A percentile compares a stretch with the other conserved stretches of the same genome.
Evolutionary conservation across 2,797 vertebrate genomes (phyloP).

Genomic region (Acipenser oxyrinchus): DNA sequence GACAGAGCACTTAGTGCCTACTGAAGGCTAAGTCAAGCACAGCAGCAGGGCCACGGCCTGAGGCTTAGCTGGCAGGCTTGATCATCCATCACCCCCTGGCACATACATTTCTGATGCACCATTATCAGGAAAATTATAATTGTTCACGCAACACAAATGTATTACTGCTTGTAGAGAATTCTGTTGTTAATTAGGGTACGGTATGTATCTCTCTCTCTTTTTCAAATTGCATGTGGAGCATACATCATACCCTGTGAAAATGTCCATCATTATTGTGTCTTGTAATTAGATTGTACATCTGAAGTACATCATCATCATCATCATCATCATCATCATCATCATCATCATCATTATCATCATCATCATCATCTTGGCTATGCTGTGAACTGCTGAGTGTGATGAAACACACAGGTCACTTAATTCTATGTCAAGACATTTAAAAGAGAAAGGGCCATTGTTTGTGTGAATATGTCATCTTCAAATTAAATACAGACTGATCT

Average conservation of each 20-base stretch:
- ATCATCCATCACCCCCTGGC: constrained; percentile 54
- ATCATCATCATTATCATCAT: too few species aligned
- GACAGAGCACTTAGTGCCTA: constrained; percentile 69
- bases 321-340: too few species aligned
- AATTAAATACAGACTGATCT: too few species aligned
- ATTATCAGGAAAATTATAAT: constrained; percentile 11
- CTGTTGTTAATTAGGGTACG: neutral
- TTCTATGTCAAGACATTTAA: too few species aligned
- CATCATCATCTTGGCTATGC: too few species aligned
- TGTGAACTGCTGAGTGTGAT: too few species aligned
- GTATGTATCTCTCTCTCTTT: constrained; percentile 16
- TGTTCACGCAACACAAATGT: constrained; percentile 8
- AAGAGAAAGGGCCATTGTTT: too few species aligned
- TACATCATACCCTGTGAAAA: neutral
- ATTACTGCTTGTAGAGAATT: constrained; percentile 1
- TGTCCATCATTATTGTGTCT: constrained; percentile 7
- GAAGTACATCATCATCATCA: neutral
- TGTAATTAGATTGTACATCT: neutral
- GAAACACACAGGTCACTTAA: too few species aligned
- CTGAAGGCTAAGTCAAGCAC: constrained; percentile 54
- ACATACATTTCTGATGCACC: constrained; percentile 31
- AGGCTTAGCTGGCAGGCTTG: constrained; percentile 57
- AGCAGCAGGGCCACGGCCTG: constrained; percentile 57
- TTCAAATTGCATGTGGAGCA: neutral
- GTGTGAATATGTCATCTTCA: too few species aligned